Evolutionary conservation across 2,113 vertebrate species (phyloP).

Genomic region (Oreochromis tanganicae): DNA sequence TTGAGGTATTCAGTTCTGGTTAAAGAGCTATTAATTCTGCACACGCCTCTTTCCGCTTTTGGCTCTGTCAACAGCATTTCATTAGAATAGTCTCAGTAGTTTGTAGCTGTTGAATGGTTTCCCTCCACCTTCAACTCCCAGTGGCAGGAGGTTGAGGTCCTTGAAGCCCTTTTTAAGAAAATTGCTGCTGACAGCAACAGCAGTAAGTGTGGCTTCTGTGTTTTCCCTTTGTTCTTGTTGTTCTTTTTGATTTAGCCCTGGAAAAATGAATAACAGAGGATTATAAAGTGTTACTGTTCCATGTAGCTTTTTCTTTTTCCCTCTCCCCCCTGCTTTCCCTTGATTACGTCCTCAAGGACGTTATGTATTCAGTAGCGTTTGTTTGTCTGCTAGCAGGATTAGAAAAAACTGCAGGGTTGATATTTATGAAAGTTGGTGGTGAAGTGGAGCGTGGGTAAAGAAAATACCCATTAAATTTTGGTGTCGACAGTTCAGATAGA

Average conservation of each 20-base stretch:
- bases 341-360: neutral
- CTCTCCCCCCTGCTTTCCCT: neutral
- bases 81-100: conserved; percentile 22
- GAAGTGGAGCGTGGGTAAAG: neutral
- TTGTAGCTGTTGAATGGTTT: conserved; percentile 18
- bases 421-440: neutral
- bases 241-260: neutral
- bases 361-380: neutral
- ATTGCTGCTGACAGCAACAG: conserved; percentile 28
- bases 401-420: neutral
- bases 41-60: conserved; percentile 1
- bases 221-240: conserved; percentile 13
- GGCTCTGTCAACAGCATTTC: conserved; percentile 35
- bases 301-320: neutral
- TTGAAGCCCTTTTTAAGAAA: conserved; percentile 34
- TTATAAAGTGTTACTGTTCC: neutral
- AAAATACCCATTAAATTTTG: neutral
- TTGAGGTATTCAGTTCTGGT: conserved; percentile 1
- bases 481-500: neutral
- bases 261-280: neutral
- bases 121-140: neutral
- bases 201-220: conserved; percentile 20
- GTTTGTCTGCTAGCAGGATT: neutral
- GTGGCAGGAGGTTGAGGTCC: conserved; percentile 1
- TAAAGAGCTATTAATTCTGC: conserved; percentile 43